A percentile compares a stretch with the other conserved stretches of the same genome.
Conservation (phyloP, 2,888 invertebrate species). For the Mesorhabditis sp. region DNA sequence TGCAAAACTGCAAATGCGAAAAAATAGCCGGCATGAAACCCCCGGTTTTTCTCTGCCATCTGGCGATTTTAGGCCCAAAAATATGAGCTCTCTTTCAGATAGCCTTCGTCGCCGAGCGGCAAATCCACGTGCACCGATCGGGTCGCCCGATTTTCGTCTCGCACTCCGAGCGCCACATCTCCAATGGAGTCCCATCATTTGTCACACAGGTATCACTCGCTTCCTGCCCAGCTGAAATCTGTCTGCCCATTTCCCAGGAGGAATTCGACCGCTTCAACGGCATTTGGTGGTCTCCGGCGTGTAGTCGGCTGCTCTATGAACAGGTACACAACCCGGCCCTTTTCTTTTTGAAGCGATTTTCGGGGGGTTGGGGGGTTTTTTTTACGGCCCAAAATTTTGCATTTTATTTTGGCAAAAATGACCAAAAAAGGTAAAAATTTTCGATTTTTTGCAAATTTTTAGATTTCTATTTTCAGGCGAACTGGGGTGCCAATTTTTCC, state of each 20-base stretch:
- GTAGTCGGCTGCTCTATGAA: constrained; percentile 63
- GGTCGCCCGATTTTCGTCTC: constrained; percentile 18
- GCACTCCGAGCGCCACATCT: constrained; percentile 11
- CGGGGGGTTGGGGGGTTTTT: no score
- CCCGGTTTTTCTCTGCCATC: no score
- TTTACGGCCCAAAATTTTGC: no score
- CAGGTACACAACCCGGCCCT: constrained; percentile 63
- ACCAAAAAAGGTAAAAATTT: no score
- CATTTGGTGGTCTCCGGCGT: constrained; percentile 94
- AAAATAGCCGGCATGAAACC: no score
- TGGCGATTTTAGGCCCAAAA: background rate
- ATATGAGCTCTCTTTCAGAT: background rate
- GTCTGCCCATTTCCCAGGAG: constrained; percentile 65
- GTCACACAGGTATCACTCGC: constrained; percentile 83
- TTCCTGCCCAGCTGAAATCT: constrained; percentile 76
- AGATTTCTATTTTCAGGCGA: no score
- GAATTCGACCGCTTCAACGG: constrained; percentile 93
- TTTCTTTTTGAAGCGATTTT: no score
- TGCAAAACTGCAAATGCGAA: no score
- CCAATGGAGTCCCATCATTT: constrained; percentile 84
- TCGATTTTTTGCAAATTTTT: no score
- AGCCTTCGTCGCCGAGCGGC: background rate
- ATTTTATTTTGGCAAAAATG: no score
- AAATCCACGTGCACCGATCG: constrained; percentile 24
- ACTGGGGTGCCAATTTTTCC: no score